Base-by-base conservation (phyloP, 2,888 invertebrate species). In the Cataglyphis cursor region DNA sequence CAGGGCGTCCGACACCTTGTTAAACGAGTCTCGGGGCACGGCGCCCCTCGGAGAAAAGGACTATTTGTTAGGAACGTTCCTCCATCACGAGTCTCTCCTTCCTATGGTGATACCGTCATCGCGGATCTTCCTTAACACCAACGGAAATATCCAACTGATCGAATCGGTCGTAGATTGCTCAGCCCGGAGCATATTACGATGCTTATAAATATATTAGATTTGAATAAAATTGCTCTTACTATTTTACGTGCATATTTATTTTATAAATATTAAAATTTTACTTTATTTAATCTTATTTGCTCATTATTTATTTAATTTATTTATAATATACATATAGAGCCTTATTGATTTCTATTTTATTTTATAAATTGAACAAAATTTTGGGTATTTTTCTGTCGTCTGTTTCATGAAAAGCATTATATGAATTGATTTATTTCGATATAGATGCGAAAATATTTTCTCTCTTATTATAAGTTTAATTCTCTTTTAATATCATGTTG, bases 1-100 rank as follows among this genome's bases (percentile, higher is more conserved):
- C 91, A 92, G 90, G 91, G 92, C 91, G 93, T 90, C 92, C 92
- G 91, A 94, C 94, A 93, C 92, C 93, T 94, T 93, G 94, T 94
- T 94, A 93, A 93, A 93, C 92, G 92, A 92, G 92, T 88, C 88
- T 85, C 88, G 91, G 91, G 92, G 90, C 88, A 90, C 88, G 91
- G 90, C 92, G 90, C 92, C 92, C 92, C 91, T 88, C 88, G 91
- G 64, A 92, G 92, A 92, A 92, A 92, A 91, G 88, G 91, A 92
- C 92, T 93, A 94, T 94, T 94, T 94, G 91, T 94, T 93, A 93
- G 82, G 64, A 66, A 82, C 86, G 81, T 87, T 87, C 88, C 89
- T 89, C 81, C 85, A 85, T 89, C 83, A 83, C 59, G 35, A 24
- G 35, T 24, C 57, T 59, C 21, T 24, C 18, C 38, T 51, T n/a